These are phyloP conservation scores for Neofelis nebulosa DNA, from an alignment of 2,113 vertebrate species.

Conservation along the genomic window DNA sequence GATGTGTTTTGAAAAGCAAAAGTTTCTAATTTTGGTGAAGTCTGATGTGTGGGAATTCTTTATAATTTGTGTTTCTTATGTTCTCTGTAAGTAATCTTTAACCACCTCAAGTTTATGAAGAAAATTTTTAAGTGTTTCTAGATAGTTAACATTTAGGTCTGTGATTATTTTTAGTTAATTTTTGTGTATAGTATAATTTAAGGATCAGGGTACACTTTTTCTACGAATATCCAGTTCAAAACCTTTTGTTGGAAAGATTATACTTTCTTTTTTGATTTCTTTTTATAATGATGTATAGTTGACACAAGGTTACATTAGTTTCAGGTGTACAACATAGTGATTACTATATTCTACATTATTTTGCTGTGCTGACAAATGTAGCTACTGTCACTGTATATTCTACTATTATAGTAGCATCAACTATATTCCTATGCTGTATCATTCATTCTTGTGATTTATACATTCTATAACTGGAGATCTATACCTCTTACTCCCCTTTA, in stretches of 20 bases:
- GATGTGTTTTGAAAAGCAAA: neutral
- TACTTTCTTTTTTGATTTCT: neutral
- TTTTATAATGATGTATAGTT: neutral
- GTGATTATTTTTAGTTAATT: neutral
- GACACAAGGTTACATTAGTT: neutral
- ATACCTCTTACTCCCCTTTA: neutral
- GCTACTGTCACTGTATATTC: neutral
- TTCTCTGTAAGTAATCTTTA: neutral
- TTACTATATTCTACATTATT: neutral
- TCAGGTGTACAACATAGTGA: neutral
- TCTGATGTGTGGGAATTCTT: neutral
- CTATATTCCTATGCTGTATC: neutral
- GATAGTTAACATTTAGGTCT: neutral
- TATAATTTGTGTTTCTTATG: neutral
- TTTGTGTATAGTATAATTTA: neutral
- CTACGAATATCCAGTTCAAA: neutral
- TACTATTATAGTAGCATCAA: neutral
- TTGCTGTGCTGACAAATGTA: neutral
- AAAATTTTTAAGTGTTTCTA: neutral
- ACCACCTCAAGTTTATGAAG: neutral
- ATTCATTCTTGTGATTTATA: neutral
- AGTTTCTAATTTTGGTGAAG: neutral
- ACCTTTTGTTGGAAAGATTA: neutral
- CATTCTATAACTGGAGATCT: neutral
- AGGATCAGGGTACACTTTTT: neutral